A percentile compares a stretch with the other conserved stretches of the same genome.
Conservation (phyloP, 2,888 invertebrate genomes). For the Torymus auratus region DNA sequence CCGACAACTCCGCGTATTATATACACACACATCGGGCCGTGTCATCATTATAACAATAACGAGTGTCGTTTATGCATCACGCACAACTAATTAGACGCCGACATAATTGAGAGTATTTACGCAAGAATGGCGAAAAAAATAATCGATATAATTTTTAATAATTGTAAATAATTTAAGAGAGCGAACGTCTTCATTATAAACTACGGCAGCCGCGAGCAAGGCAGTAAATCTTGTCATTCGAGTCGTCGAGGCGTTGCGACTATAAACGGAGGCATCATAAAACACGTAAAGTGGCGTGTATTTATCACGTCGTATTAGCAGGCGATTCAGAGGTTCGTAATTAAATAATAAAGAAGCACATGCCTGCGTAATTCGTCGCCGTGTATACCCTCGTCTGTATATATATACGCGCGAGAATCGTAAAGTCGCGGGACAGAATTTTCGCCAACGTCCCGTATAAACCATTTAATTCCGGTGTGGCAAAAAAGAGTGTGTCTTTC, state of each 20-base stretch:
- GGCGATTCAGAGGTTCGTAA: slow-evolving; percentile 8
- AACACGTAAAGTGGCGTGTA: slow-evolving; percentile 11
- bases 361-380: slow-evolving; percentile 3
- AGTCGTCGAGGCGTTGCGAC: slow-evolving; percentile 8
- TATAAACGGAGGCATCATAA: slow-evolving; percentile 18
- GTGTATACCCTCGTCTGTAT: too few relatives aligned
- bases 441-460: too few relatives aligned
- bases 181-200: slow-evolving; percentile 29
- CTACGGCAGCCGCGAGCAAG: neutral
- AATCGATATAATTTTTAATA: slow-evolving; percentile 4
- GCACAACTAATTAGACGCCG: too few relatives aligned
- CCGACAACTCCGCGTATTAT: neutral
- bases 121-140: neutral
- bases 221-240: slow-evolving; percentile 40
- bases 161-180: neutral
- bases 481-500: too few relatives aligned
- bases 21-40: neutral
- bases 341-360: slow-evolving; percentile 15
- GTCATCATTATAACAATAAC: neutral
- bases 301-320: slow-evolving; percentile 25
- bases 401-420: too few relatives aligned
- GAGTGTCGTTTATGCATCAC: too few relatives aligned
- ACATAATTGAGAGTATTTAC: too few relatives aligned
- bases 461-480: too few relatives aligned
- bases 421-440: too few relatives aligned